These are phyloP conservation scores for Malacoraja senta DNA, from an alignment of 2,797 vertebrate genomes.

Conservation along the genomic window DNA sequence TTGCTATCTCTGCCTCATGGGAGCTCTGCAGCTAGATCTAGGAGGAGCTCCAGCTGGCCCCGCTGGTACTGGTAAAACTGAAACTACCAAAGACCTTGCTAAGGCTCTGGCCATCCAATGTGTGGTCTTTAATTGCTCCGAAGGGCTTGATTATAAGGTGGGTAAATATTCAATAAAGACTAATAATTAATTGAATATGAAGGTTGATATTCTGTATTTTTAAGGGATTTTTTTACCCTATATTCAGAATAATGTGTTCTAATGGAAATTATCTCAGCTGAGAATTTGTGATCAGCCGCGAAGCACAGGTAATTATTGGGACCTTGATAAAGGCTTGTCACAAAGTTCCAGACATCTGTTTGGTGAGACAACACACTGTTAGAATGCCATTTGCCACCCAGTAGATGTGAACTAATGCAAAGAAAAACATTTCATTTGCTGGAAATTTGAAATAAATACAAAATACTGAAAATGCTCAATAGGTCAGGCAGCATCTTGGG, in stretches of 20 bases:
- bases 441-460: too few relatives aligned
- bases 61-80: constrained; percentile 79
- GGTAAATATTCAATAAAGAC: background rate
- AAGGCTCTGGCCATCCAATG: constrained; percentile 81
- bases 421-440: too few relatives aligned
- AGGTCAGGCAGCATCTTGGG: too few relatives aligned
- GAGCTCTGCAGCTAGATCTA: constrained; percentile 76
- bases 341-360: too few relatives aligned
- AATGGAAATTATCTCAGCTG: background rate
- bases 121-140: constrained; percentile 83
- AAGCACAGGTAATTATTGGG: background rate
- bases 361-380: too few relatives aligned
- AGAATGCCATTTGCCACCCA: too few relatives aligned
- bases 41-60: constrained; percentile 80
- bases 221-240: background rate
- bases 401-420: too few relatives aligned
- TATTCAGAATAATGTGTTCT: background rate
- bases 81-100: constrained; percentile 79
- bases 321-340: too few relatives aligned
- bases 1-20: constrained; percentile 83
- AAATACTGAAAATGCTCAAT: too few relatives aligned
- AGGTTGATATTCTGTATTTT: background rate
- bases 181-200: background rate
- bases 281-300: too few relatives aligned
- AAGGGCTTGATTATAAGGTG: constrained; percentile 84